Conservation (phyloP, 2,113 vertebrate species). For the Gymnobelideus leadbeateri region DNA sequence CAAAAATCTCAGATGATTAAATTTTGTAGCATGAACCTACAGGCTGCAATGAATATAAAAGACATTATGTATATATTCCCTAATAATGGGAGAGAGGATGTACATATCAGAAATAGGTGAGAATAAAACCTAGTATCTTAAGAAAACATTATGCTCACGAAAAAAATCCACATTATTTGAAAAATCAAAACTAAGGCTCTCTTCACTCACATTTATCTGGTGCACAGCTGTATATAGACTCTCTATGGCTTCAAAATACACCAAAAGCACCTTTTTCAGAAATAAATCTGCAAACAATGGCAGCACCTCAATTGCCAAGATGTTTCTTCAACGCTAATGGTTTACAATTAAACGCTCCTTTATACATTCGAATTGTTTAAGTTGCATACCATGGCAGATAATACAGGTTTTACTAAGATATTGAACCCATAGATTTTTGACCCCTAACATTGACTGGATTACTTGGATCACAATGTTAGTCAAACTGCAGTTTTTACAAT, state of each 20-base stretch:
- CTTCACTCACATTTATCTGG: slow-evolving; percentile 77
- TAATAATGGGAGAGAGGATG: slow-evolving; percentile 59
- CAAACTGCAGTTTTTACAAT: slow-evolving; percentile 86
- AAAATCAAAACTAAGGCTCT: slow-evolving; percentile 80
- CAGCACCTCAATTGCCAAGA: slow-evolving; percentile 73
- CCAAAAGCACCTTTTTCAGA: slow-evolving; percentile 77
- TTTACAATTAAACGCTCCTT: slow-evolving; percentile 67
- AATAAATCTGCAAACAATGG: slow-evolving; percentile 84
- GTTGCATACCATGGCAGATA: slow-evolving; percentile 69
- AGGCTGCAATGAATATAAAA: slow-evolving; percentile 38
- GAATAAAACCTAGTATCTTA: slow-evolving; percentile 71
- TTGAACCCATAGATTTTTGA: slow-evolving; percentile 63
- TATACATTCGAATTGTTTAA: slow-evolving; percentile 66
- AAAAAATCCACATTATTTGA: slow-evolving; percentile 60
- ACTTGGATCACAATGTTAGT: slow-evolving; percentile 53
- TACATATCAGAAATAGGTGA: slow-evolving; percentile 71
- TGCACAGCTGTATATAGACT: slow-evolving; percentile 82
- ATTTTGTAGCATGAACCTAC: slow-evolving; percentile 55
- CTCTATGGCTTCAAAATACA: slow-evolving; percentile 73
- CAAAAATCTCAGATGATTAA: slow-evolving; percentile 78
- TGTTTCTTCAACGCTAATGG: slow-evolving; percentile 69
- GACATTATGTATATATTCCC: slow-evolving; percentile 27
- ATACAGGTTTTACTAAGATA: slow-evolving; percentile 65
- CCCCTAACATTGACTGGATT: slow-evolving; percentile 66
- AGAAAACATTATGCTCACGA: slow-evolving; percentile 76